These are phyloP conservation scores for Cettia cetti DNA, from an alignment of 2,113 vertebrate species.

Conservation along the genomic window DNA sequence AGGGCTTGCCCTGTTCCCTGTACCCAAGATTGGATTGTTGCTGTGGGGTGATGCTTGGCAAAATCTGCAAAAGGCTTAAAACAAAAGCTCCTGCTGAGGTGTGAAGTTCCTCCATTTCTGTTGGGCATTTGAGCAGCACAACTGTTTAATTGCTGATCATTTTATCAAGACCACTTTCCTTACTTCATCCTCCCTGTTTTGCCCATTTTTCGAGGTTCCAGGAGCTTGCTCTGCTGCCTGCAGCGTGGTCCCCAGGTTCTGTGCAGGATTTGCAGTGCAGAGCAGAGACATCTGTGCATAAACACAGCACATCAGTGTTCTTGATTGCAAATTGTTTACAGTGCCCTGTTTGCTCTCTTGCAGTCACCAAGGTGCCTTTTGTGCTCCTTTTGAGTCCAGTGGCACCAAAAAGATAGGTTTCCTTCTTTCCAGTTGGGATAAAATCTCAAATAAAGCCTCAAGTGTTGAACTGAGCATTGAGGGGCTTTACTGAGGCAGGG, in stretches of 20 bases:
- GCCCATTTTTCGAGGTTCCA: not conserved
- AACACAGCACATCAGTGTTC: not conserved
- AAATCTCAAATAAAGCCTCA: not conserved
- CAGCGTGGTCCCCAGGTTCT: fast-evolving
- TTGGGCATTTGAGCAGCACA: not conserved
- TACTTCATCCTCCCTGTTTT: not conserved
- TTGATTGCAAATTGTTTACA: not conserved
- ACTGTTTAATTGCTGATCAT: not conserved
- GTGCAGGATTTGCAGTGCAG: not conserved
- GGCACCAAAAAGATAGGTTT: not conserved
- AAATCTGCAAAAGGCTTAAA: not conserved
- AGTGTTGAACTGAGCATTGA: not conserved
- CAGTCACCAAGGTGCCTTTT: not conserved
- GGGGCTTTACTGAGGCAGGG: not conserved
- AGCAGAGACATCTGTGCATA: not conserved
- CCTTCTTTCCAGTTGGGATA: not conserved
- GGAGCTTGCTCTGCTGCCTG: not conserved
- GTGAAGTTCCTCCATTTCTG: not conserved
- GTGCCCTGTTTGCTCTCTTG: not conserved
- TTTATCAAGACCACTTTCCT: not conserved
- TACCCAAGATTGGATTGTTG: not conserved
- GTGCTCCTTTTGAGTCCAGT: not conserved
- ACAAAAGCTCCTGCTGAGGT: not conserved
- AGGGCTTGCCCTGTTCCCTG: not conserved
- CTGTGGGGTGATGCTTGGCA: not conserved